A percentile compares a stretch with the other conserved stretches of the same genome.
Evolutionary conservation across 2,797 vertebrate species (phyloP).

Genomic region (Gymnopithys bicolor): DNA sequence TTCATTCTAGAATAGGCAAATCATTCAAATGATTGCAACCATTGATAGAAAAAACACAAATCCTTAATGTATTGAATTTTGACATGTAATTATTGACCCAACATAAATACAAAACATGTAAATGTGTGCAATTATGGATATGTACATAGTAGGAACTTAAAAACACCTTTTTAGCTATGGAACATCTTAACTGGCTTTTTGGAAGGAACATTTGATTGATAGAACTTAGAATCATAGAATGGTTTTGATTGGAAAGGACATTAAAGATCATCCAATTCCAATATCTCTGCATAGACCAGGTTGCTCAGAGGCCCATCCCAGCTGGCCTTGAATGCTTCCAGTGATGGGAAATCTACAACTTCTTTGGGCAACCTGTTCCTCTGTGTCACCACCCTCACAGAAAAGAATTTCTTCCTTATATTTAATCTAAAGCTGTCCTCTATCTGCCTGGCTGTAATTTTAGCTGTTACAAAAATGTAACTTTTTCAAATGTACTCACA

Average conservation of each 20-base stretch:
- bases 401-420: background rate
- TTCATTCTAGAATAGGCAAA: background rate
- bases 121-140: background rate
- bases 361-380: background rate
- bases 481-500: background rate
- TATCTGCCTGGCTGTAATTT: background rate
- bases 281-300: background rate
- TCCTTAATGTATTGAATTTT: background rate
- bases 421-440: background rate
- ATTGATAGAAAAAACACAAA: background rate
- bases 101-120: background rate
- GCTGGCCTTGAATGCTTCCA: background rate
- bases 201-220: background rate
- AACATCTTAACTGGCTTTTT: background rate
- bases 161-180: background rate
- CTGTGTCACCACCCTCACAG: background rate
- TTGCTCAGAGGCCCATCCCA: background rate
- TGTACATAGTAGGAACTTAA: background rate
- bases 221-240: background rate
- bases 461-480: background rate
- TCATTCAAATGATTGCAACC: background rate
- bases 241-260: background rate
- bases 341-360: background rate
- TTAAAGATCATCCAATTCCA: background rate
- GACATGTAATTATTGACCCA: background rate